phyloP scores from a whole-genome alignment of 1,140 invertebrate species.

The Zophobas atratus region DNA sequence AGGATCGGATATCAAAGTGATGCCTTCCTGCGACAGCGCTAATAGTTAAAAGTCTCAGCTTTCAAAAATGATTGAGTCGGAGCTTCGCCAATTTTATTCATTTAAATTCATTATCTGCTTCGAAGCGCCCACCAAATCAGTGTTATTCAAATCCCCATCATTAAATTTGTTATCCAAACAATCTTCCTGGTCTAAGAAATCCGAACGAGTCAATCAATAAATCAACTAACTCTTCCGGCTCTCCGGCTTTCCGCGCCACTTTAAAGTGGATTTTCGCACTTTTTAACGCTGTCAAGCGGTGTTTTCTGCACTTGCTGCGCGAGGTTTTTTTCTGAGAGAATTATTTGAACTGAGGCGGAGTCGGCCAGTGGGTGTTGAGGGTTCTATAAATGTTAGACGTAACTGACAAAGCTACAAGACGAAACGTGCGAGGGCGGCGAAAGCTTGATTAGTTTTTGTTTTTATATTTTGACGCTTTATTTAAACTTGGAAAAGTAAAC shows the following conservation, averaged over 20 bases:
- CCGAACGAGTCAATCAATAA: conserved; percentile 44
- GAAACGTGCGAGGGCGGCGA: no score
- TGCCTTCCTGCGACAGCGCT: not conserved
- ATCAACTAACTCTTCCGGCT: conserved; percentile 27
- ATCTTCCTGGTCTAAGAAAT: conserved; percentile 43
- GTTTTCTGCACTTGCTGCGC: not conserved
- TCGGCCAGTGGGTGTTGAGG: no score
- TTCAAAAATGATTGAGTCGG: not conserved
- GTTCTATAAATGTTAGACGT: no score
- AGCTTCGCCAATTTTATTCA: not conserved
- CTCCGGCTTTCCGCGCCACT: conserved; percentile 42
- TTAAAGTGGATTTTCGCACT: conserved; percentile 35
- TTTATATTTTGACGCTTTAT: no score
- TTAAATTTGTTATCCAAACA: conserved; percentile 47
- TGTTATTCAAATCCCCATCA: conserved; percentile 30
- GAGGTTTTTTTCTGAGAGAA: no score
- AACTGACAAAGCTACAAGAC: no score
- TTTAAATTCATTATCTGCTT: not conserved
- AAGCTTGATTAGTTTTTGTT: no score
- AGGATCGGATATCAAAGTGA: conserved; percentile 11
- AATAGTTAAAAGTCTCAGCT: not conserved
- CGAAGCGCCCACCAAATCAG: conserved; percentile 27
- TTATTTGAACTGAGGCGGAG: no score
- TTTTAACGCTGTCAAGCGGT: conserved; percentile 16
- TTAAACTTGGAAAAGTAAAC: no score